Evolutionary conservation across 2,113 vertebrate genomes (phyloP).

Genomic region (Mixornis gularis): DNA sequence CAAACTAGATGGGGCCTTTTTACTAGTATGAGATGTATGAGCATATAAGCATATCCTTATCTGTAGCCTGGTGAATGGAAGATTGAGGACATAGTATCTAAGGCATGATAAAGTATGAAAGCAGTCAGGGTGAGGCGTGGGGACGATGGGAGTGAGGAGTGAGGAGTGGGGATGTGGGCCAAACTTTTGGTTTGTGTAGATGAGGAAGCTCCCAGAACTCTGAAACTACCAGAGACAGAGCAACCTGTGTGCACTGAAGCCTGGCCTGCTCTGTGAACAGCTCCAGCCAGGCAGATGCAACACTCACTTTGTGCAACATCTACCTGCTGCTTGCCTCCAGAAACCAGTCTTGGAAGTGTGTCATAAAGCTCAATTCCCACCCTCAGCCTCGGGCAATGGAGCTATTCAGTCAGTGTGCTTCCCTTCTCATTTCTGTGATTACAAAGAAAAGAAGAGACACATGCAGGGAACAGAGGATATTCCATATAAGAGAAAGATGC

Average conservation of each 20-base stretch:
- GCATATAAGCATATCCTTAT: neutral
- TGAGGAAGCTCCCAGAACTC: neutral
- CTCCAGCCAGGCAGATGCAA: neutral
- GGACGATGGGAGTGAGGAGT: neutral
- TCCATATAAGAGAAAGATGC: neutral
- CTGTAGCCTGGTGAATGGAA: neutral
- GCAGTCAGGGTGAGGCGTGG: neutral
- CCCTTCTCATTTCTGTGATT: neutral
- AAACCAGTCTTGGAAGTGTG: neutral
- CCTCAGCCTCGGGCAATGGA: neutral
- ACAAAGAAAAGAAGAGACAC: neutral
- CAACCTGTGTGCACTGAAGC: neutral
- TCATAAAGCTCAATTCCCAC: neutral
- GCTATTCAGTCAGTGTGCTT: neutral
- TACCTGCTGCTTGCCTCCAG: neutral
- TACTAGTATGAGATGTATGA: neutral
- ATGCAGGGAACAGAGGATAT: neutral
- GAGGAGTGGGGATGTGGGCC: neutral
- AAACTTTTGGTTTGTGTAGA: accelerated
- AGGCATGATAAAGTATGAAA: neutral
- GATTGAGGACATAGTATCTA: neutral
- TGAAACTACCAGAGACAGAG: neutral
- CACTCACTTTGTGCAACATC: neutral
- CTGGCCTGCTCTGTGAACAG: neutral
- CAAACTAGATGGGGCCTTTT: neutral